phyloP scores from a whole-genome alignment of 2,113 vertebrate genomes.

The Erythrocercus mccallii region DNA sequence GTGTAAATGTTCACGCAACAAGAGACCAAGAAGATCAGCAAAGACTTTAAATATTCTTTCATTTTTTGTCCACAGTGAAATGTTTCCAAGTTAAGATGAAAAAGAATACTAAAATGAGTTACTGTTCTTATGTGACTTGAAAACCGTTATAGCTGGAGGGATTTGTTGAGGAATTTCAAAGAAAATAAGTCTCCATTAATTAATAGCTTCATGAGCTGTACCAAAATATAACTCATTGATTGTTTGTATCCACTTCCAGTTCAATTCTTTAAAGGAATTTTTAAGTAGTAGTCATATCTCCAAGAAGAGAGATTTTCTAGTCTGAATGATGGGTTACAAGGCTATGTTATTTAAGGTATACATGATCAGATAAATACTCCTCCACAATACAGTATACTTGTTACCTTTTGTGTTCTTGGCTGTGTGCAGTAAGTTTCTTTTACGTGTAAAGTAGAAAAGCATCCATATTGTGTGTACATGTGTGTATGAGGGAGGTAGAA shows the following conservation, averaged over 20 bases:
- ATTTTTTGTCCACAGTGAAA: not conserved
- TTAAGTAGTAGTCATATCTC: not conserved
- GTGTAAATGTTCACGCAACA: not conserved
- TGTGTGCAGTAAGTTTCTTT: not conserved
- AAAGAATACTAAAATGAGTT: not conserved
- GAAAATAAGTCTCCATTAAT: not conserved
- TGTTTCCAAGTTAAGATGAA: not conserved
- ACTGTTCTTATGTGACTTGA: not conserved
- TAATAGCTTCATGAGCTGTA: not conserved
- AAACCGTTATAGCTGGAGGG: not conserved
- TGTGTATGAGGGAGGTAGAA: not conserved
- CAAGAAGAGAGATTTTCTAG: not conserved
- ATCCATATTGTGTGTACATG: accelerated
- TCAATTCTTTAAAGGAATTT: not conserved
- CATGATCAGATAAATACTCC: not conserved
- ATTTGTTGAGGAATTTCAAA: not conserved
- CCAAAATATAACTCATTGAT: not conserved
- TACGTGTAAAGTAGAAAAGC: not conserved
- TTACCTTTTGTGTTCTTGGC: not conserved
- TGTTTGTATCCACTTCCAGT: not conserved
- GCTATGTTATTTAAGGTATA: not conserved
- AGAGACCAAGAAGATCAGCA: not conserved
- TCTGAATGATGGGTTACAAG: not conserved
- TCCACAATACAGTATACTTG: not conserved
- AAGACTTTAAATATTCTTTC: not conserved